Conservation (phyloP, 2,888 invertebrate species). For the Eristalis intricaria region DNA sequence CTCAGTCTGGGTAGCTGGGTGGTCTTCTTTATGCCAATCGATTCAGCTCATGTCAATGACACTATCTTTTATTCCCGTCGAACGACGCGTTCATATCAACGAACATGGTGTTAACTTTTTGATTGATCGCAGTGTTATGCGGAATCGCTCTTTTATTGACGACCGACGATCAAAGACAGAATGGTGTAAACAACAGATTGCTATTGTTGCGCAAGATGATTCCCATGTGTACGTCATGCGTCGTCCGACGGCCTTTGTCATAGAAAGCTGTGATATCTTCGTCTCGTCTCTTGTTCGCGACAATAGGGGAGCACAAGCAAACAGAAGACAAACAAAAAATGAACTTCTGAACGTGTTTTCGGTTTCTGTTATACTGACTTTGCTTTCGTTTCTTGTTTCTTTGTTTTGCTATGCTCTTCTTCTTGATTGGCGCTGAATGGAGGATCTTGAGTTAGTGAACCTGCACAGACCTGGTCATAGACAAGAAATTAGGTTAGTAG, state of each 20-base stretch:
- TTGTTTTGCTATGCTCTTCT: conserved; percentile 23
- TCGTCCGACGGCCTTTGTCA: not conserved
- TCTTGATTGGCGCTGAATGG: not conserved
- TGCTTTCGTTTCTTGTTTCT: not conserved
- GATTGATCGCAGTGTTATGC: conserved; percentile 33
- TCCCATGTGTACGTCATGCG: conserved; percentile 3
- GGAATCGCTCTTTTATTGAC: not conserved
- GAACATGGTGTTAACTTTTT: conserved; percentile 20
- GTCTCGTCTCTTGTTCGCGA: conserved; percentile 14
- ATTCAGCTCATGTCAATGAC: conserved; percentile 37
- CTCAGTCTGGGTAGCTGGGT: conserved; percentile 2
- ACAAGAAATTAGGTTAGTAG: conserved; percentile 52
- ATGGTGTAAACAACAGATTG: conserved; percentile 18
- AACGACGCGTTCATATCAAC: not conserved
- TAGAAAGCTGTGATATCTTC: not conserved
- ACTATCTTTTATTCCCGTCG: conserved; percentile 14
- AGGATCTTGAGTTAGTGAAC: conserved; percentile 27
- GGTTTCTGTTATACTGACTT: conserved; percentile 7
- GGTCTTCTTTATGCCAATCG: not conserved
- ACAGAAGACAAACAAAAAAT: too few relatives aligned
- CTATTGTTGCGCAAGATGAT: conserved; percentile 36
- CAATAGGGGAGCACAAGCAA: not conserved
- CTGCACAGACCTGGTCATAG: not conserved
- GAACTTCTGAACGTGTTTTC: conserved; percentile 23
- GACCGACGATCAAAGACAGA: not conserved